Evolutionary conservation across 2,113 vertebrate genomes (phyloP).

Genomic region (Porphyrio hochstetteri): DNA sequence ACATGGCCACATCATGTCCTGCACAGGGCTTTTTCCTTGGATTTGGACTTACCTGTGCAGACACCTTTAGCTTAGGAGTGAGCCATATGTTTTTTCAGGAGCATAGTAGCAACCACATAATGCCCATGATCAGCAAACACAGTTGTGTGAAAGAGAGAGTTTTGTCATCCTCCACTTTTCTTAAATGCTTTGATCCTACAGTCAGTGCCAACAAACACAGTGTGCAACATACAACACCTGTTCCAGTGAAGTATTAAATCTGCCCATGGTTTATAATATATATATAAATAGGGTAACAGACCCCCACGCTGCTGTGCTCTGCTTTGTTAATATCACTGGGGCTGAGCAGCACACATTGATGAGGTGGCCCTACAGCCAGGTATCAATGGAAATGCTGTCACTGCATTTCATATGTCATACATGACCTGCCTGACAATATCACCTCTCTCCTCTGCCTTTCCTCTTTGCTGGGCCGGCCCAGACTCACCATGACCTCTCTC

Average conservation of each 20-base stretch:
- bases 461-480: not conserved
- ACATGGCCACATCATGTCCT: not conserved
- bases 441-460: not conserved
- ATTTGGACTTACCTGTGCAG: not conserved
- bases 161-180: not conserved
- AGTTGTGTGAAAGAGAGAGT: not conserved
- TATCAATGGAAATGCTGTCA: not conserved
- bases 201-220: not conserved
- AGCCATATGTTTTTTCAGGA: not conserved
- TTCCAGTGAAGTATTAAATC: not conserved
- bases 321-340: not conserved
- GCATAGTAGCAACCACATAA: fast-evolving
- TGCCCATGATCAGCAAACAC: fast-evolving
- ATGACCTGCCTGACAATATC: not conserved
- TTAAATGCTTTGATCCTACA: not conserved
- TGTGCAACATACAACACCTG: not conserved
- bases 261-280: not conserved
- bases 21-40: not conserved
- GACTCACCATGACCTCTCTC: not conserved
- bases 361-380: not conserved
- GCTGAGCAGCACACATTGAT: not conserved
- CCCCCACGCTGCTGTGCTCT: fast-evolving
- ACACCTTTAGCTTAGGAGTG: not conserved
- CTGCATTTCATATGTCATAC: not conserved
- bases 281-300: not conserved